Evolutionary conservation across 1,140 invertebrate genomes (phyloP).

Genomic region (Tetragonula clypearis): DNA sequence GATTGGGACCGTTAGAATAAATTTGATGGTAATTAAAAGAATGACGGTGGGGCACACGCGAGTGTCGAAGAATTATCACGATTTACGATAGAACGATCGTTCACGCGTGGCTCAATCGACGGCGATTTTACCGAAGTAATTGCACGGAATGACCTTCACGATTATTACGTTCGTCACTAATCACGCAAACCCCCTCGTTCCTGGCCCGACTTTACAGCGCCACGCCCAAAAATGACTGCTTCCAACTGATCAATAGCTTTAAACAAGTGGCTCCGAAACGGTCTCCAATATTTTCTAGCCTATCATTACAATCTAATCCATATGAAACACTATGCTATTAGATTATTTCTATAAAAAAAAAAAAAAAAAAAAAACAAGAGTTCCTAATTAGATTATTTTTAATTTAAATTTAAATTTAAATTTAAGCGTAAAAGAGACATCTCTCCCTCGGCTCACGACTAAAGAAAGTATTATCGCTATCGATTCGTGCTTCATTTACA

Average conservation of each 20-base stretch:
- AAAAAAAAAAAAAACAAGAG: too few species aligned
- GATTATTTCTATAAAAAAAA: not conserved
- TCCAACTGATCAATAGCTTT: slow-evolving; percentile 63
- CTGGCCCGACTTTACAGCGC: slow-evolving; percentile 55
- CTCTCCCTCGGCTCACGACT: too few species aligned
- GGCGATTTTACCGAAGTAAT: slow-evolving; percentile 58
- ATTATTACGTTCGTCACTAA: slow-evolving; percentile 70
- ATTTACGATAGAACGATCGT: not conserved
- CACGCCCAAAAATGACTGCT: slow-evolving; percentile 71
- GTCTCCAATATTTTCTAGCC: not conserved
- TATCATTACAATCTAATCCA: not conserved
- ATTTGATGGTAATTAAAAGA: not conserved
- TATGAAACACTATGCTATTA: not conserved
- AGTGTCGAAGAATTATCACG: slow-evolving; percentile 3
- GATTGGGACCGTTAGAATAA: not conserved
- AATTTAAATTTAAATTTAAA: not conserved
- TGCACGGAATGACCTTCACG: slow-evolving; percentile 69
- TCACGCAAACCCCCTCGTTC: slow-evolving; percentile 62
- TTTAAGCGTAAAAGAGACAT: not conserved
- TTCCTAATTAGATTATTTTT: too few species aligned
- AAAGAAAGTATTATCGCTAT: not conserved
- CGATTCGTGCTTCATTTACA: slow-evolving; percentile 16
- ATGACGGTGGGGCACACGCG: not conserved
- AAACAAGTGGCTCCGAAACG: slow-evolving; percentile 24
- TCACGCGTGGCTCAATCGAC: slow-evolving; percentile 56